These are phyloP conservation scores for Diachrysia chrysitis DNA, from an alignment of 2,888 invertebrate species.

Conservation along the genomic window DNA sequence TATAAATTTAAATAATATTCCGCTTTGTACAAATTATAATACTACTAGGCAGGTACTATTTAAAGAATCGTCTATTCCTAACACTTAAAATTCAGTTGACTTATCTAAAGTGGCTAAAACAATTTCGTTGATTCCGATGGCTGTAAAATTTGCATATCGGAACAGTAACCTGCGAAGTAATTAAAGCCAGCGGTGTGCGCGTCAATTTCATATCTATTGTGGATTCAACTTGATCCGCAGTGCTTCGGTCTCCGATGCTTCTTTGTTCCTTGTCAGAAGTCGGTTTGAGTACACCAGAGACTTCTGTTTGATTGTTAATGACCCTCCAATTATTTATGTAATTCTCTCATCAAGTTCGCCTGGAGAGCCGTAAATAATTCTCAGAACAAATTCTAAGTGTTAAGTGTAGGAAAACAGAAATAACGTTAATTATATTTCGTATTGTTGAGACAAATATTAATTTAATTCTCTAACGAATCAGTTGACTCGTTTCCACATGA, in stretches of 20 bases:
- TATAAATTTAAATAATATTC: not conserved
- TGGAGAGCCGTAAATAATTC: constrained; percentile 9
- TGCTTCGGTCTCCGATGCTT: constrained; percentile 21
- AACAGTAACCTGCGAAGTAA: constrained; percentile 40
- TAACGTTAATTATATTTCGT: not conserved
- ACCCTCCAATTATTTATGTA: constrained; percentile 51
- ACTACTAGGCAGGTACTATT: not conserved
- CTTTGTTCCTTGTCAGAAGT: constrained; percentile 45
- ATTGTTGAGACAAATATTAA: not conserved
- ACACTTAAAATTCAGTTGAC: constrained; percentile 20
- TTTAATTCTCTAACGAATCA: not conserved
- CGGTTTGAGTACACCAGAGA: constrained; percentile 17
- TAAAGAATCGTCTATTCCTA: not conserved
- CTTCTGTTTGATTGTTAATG: constrained; percentile 35
- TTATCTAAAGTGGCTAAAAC: constrained; percentile 31
- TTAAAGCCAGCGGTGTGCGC: constrained; percentile 30
- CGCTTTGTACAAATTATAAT: too few species aligned
- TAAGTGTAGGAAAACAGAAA: not conserved
- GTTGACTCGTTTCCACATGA: not conserved
- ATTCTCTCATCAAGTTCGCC: constrained; percentile 8
- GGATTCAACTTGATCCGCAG: constrained; percentile 29
- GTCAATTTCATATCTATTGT: constrained; percentile 44
- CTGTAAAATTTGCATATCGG: constrained; percentile 42
- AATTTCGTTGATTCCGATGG: constrained; percentile 33
- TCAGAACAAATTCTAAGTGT: not conserved